These are phyloP conservation scores for Kryptopterus vitreolus DNA, from an alignment of 2,797 vertebrate genomes.

Conservation along the genomic window DNA sequence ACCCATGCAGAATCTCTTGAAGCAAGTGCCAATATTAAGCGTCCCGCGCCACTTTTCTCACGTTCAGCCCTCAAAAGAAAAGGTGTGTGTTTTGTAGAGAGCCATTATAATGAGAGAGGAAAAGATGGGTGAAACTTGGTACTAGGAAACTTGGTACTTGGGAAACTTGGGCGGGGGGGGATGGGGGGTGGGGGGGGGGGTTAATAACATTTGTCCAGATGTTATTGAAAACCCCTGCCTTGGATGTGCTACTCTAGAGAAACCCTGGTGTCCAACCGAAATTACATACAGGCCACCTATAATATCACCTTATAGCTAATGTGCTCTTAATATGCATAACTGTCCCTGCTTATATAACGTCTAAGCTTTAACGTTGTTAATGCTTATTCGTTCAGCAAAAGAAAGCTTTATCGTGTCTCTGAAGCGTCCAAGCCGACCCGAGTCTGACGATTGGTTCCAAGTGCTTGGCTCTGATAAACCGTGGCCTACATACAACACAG, in stretches of 20 bases:
- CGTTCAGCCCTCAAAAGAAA: constrained; percentile 91
- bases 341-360: background rate
- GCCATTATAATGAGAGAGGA: background rate
- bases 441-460: constrained; percentile 70
- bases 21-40: constrained; percentile 89
- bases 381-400: constrained; percentile 74
- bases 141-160: background rate
- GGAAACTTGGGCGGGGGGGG: too few relatives aligned
- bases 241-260: background rate
- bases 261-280: too few relatives aligned
- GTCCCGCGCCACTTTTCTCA: constrained; percentile 87
- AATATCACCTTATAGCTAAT: background rate
- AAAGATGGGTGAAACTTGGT: background rate
- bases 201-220: too few relatives aligned
- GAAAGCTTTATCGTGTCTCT: constrained; percentile 60
- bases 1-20: constrained; percentile 93
- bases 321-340: background rate
- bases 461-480: constrained; percentile 60
- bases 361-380: too few relatives aligned
- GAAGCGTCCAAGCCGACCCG: constrained; percentile 55
- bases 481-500: constrained; percentile 56
- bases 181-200: too few relatives aligned
- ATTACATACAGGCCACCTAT: background rate
- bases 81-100: constrained; percentile 72
- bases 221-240: background rate